Percentiles rank a stretch among this genome's conserved stretches.
Evolutionary conservation across 2,797 vertebrate species (phyloP).

Genomic region (Vireo griseus): DNA sequence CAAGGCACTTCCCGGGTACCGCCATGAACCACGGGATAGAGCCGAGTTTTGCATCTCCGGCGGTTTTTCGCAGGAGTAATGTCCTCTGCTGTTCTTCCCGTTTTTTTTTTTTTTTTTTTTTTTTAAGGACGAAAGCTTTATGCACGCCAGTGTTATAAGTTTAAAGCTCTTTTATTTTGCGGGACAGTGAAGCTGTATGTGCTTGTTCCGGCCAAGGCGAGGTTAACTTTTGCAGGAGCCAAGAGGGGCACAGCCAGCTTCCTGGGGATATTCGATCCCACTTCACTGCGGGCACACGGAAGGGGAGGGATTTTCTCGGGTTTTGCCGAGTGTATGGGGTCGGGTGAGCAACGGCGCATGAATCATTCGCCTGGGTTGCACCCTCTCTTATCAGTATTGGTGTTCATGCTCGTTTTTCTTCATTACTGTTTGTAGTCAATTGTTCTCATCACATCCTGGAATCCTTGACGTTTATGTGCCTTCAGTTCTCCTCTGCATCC

Average conservation of each 20-base stretch:
- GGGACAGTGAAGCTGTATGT: rapidly evolving
- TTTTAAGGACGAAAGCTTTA: not conserved
- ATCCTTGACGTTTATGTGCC: not conserved
- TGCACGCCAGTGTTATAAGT: rapidly evolving
- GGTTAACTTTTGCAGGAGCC: not conserved
- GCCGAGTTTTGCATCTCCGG: not conserved
- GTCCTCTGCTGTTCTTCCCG: not conserved
- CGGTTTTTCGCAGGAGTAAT: not conserved
- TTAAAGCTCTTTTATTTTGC: not conserved
- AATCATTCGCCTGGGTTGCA: not conserved
- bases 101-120: rapidly evolving
- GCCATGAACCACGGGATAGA: rapidly evolving
- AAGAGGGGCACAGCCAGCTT: too few relatives aligned
- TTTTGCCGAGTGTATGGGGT: not conserved
- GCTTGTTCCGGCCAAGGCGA: not conserved
- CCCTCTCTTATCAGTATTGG: not conserved
- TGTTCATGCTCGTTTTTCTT: not conserved
- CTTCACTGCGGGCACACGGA: not conserved
- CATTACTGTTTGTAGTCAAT: not conserved
- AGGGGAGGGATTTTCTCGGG: not conserved
- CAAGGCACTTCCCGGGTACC: too few relatives aligned
- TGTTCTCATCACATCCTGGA: not conserved
- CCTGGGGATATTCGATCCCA: not conserved
- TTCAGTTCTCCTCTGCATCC: not conserved
- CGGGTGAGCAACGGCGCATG: rapidly evolving